These are phyloP conservation scores for Noctua janthina DNA, from an alignment of 2,888 invertebrate species.

Conservation along the genomic window DNA sequence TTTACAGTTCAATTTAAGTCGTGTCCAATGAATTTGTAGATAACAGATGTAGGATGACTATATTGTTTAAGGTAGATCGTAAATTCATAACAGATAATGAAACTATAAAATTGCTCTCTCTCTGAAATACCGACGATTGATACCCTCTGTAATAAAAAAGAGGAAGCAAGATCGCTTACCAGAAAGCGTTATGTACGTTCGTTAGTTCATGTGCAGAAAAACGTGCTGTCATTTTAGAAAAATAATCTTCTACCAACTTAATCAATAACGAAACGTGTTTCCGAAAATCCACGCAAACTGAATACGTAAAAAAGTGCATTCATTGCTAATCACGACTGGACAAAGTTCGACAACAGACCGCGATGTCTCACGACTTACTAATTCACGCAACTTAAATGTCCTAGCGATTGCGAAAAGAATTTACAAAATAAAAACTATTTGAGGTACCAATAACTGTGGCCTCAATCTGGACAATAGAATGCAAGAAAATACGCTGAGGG, in stretches of 20 bases:
- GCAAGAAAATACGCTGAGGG: conserved; percentile 19
- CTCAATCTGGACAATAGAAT: conserved; percentile 28
- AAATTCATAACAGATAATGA: background rate
- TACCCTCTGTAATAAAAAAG: background rate
- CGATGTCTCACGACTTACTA: conserved; percentile 55
- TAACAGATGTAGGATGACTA: background rate
- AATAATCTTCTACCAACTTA: background rate
- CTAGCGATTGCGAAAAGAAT: conserved; percentile 45
- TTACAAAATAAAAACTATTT: conserved; percentile 37
- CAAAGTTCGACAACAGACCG: conserved; percentile 42
- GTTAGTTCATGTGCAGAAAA: background rate
- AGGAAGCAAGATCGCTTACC: background rate
- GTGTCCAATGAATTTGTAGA: conserved; percentile 5
- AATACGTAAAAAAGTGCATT: conserved; percentile 19
- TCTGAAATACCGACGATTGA: background rate
- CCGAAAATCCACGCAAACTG: background rate
- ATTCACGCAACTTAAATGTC: conserved; percentile 46
- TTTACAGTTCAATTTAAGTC: background rate
- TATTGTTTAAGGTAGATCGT: background rate
- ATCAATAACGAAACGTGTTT: conserved; percentile 3
- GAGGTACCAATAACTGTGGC: conserved; percentile 44
- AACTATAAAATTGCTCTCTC: background rate
- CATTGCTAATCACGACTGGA: conserved; percentile 2
- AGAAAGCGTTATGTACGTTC: background rate
- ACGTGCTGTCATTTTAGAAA: background rate